Conservation (phyloP, 2,888 invertebrate genomes). For the Thyatira batis region DNA sequence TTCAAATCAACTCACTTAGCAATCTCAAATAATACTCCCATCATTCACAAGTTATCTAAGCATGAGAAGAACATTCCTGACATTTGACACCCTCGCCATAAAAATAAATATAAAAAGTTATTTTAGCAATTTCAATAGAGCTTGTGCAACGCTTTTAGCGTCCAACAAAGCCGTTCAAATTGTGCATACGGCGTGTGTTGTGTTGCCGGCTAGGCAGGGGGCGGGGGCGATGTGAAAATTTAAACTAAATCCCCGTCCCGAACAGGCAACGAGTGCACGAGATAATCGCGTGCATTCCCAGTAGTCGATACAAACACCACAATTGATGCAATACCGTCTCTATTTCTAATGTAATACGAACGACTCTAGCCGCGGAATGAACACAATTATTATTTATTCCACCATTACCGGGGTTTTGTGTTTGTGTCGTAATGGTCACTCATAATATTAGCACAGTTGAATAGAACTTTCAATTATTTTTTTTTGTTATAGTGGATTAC, state of each 20-base stretch:
- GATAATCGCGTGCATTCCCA: constrained; percentile 47
- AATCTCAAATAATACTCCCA: too few relatives aligned
- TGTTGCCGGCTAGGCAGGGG: constrained; percentile 12
- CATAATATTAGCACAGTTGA: constrained; percentile 37
- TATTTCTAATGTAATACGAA: neutral
- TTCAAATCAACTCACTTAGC: too few relatives aligned
- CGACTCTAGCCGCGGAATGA: neutral
- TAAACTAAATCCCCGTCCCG: constrained; percentile 63
- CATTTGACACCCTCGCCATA: neutral
- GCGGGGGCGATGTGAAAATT: constrained; percentile 62
- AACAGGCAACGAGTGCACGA: constrained; percentile 44
- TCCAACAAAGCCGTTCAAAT: constrained; percentile 53
- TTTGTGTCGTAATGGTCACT: constrained; percentile 53
- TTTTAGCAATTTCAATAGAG: constrained; percentile 8
- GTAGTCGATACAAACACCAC: constrained; percentile 17
- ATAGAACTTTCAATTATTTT: neutral
- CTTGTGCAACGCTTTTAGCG: constrained; percentile 17
- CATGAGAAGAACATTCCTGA: too few relatives aligned
- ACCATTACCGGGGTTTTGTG: constrained; percentile 40
- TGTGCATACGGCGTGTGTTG: constrained; percentile 34
- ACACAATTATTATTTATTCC: neutral
- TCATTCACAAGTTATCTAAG: too few relatives aligned
- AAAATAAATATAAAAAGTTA: constrained; percentile 1
- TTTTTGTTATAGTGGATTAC: neutral
- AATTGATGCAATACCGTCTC: neutral